Conservation (phyloP, 1,140 invertebrate species). For the Drosophila takahashii region DNA sequence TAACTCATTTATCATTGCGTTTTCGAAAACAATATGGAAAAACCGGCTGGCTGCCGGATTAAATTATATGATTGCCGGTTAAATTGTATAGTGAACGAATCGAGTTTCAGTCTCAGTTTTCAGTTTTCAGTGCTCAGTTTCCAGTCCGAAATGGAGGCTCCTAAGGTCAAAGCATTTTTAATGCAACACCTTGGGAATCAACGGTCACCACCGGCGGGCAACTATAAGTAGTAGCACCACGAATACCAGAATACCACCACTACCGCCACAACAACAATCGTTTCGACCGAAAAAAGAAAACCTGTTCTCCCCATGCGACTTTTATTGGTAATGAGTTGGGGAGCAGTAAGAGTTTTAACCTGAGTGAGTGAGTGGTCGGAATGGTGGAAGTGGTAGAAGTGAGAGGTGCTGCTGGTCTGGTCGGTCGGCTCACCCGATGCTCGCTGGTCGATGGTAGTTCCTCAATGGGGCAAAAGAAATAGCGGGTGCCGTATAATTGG, state of each 20-base stretch:
- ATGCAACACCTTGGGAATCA: constrained; percentile 71
- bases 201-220: constrained; percentile 24
- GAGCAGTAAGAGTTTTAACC: background rate
- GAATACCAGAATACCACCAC: background rate
- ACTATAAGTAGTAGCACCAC: background rate
- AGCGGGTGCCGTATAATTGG: constrained; percentile 59
- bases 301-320: constrained; percentile 18
- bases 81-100: constrained; percentile 43
- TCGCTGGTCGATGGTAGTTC: constrained; percentile 9
- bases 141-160: constrained; percentile 17
- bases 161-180: constrained; percentile 71
- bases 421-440: too few relatives aligned
- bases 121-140: background rate
- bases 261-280: background rate
- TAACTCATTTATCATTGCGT: constrained; percentile 38
- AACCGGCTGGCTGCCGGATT: constrained; percentile 46
- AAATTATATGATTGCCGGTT: constrained; percentile 65
- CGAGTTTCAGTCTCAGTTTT: background rate
- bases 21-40: constrained; percentile 23
- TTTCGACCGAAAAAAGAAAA: constrained; percentile 1
- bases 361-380: background rate
- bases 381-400: background rate
- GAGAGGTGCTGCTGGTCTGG: constrained; percentile 6
- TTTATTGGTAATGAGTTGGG: constrained; percentile 28
- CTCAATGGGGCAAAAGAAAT: constrained; percentile 26